Conservation (phyloP, 1,140 invertebrate genomes). For the Nixonia krombeini region DNA sequence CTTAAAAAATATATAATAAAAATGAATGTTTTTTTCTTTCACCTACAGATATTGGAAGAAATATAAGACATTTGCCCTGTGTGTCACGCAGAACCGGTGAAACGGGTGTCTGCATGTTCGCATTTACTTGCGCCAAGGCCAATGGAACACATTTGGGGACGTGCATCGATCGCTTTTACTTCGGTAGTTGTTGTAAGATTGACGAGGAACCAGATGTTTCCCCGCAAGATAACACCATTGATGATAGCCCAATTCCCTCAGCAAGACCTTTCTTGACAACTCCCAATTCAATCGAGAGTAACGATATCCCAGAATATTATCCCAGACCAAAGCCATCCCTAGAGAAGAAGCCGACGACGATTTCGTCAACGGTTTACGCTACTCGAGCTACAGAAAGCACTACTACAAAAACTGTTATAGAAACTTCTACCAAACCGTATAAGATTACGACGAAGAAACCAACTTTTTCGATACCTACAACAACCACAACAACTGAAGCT, state of each 20-base stretch:
- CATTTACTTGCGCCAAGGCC: conserved; percentile 90
- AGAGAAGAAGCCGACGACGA: conserved; percentile 42
- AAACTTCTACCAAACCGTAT: conserved; percentile 8
- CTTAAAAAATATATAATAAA: not conserved
- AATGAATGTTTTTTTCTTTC: conserved; percentile 33
- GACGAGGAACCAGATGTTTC: conserved; percentile 62
- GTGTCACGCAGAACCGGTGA: conserved; percentile 83
- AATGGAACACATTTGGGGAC: conserved; percentile 92
- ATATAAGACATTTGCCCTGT: conserved; percentile 89
- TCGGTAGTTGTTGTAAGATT: conserved; percentile 90
- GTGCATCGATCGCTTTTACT: conserved; percentile 93
- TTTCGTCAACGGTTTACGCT: not conserved
- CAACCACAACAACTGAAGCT: conserved; percentile 52
- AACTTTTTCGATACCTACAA: conserved; percentile 29
- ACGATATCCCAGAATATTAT: conserved; percentile 65
- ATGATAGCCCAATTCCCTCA: conserved; percentile 54
- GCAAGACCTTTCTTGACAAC: conserved; percentile 53
- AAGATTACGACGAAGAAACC: conserved; percentile 45
- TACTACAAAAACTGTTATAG: conserved; percentile 9
- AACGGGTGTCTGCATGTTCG: conserved; percentile 93
- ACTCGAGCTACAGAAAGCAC: conserved; percentile 7
- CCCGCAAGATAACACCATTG: conserved; percentile 69
- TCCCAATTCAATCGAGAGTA: conserved; percentile 58
- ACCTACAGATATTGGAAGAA: conserved; percentile 81
- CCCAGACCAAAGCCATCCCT: conserved; percentile 56